Conservation (phyloP, 2,113 vertebrate species). For the Ophthalmolycus amberensis region DNA sequence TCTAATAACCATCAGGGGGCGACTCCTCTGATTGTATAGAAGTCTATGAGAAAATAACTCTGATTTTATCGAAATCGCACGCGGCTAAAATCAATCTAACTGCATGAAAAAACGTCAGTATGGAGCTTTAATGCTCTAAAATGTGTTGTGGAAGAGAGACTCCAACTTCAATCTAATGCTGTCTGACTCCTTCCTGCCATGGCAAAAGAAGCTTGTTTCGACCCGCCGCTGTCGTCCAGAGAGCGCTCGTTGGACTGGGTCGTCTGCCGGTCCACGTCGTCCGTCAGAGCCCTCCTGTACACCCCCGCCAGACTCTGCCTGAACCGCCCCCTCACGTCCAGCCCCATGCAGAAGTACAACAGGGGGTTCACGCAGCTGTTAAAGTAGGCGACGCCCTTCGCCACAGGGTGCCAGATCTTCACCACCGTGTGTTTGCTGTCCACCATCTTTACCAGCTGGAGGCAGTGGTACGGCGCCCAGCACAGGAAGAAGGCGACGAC, state of each 20-base stretch:
- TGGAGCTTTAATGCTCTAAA: background rate
- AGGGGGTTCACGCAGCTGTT: constrained; percentile 87
- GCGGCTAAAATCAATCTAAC: background rate
- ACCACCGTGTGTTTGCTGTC: constrained; percentile 61
- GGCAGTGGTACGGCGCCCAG: constrained; percentile 84
- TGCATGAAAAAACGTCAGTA: background rate
- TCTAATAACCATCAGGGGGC: background rate
- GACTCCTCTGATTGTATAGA: background rate
- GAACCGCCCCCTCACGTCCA: constrained; percentile 63
- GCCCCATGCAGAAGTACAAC: constrained; percentile 85
- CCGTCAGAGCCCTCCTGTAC: constrained; percentile 72
- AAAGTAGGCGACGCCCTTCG: constrained; percentile 78
- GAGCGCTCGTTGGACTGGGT: constrained; percentile 54
- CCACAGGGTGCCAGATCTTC: constrained; percentile 73
- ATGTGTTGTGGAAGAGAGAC: background rate
- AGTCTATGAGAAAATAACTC: background rate
- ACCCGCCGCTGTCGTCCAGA: constrained; percentile 48
- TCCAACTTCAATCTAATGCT: constrained; percentile 13
- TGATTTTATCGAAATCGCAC: background rate
- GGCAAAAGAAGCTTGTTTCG: background rate
- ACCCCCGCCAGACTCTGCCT: constrained; percentile 64
- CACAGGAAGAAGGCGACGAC: constrained; percentile 84
- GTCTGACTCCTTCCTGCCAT: background rate
- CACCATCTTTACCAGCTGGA: constrained; percentile 81
- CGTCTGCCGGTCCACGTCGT: constrained; percentile 55